These are phyloP conservation scores for Stomatorhinus ivindoensis DNA, from an alignment of 2,113 vertebrate genomes.

Conservation along the genomic window DNA sequence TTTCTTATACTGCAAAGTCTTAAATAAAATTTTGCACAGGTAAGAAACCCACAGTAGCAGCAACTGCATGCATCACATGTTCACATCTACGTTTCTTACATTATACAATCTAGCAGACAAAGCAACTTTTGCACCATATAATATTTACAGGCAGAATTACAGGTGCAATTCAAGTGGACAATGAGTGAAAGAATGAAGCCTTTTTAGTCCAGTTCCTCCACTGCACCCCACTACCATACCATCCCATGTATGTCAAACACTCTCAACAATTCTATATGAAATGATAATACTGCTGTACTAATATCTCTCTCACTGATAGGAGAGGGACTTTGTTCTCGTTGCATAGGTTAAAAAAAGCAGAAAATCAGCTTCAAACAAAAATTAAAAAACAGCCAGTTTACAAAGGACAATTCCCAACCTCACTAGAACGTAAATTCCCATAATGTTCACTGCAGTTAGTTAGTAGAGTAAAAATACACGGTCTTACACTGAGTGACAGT, in stretches of 20 bases:
- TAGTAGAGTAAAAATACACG: background rate
- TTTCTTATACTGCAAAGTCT: background rate
- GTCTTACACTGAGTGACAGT: background rate
- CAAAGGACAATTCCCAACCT: background rate
- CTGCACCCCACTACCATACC: background rate
- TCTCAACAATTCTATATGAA: background rate
- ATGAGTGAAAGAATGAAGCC: background rate
- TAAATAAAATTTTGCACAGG: background rate
- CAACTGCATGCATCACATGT: background rate
- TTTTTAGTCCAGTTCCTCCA: background rate
- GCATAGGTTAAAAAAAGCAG: background rate
- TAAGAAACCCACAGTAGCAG: background rate
- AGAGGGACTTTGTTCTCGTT: background rate
- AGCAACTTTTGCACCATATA: background rate
- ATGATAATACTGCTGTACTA: background rate
- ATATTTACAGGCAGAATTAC: background rate
- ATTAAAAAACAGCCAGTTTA: background rate
- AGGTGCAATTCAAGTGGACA: background rate
- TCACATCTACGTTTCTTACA: background rate
- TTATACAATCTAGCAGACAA: background rate
- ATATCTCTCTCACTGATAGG: background rate
- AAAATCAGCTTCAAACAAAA: background rate
- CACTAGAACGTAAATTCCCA: background rate
- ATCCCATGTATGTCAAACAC: background rate
- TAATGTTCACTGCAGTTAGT: background rate